A percentile compares a stretch with the other conserved stretches of the same genome.
Evolutionary conservation across 2,888 invertebrate species (phyloP).

Genomic region (Mechanitis mazaeus): DNA sequence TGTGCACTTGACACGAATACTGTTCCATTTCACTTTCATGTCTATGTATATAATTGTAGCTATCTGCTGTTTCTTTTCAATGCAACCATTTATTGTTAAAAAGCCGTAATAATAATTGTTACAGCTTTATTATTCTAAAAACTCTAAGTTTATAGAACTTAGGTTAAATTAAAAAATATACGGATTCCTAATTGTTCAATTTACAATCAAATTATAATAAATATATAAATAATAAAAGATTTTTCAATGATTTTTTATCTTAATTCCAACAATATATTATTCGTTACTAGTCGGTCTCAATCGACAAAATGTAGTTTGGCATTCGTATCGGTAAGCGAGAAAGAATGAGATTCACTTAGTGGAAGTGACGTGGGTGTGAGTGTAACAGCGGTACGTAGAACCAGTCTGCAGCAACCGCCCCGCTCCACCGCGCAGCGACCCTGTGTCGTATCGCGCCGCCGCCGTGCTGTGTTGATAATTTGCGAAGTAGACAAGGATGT

Average conservation of each 20-base stretch:
- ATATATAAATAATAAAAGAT: slow-evolving; percentile 23
- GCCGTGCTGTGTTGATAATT: slow-evolving; percentile 63
- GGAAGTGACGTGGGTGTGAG: slow-evolving; percentile 58
- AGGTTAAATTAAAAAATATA: too few species aligned
- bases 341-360: slow-evolving; percentile 49
- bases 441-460: slow-evolving; percentile 42
- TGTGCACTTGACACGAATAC: slow-evolving; percentile 75
- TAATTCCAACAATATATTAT: slow-evolving; percentile 41
- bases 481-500: slow-evolving; percentile 73
- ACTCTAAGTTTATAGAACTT: too few species aligned
- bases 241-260: slow-evolving; percentile 31
- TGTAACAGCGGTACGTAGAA: slow-evolving; percentile 54
- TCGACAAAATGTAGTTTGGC: slow-evolving; percentile 49
- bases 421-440: slow-evolving; percentile 37
- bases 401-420: slow-evolving; percentile 40
- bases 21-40: slow-evolving; percentile 75
- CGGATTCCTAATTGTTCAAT: too few species aligned
- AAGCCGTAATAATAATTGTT: slow-evolving; percentile 7
- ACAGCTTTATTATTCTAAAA: background rate
- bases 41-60: slow-evolving; percentile 42
- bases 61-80: slow-evolving; percentile 51
- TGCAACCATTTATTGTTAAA: slow-evolving; percentile 26
- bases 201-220: background rate
- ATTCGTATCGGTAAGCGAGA: slow-evolving; percentile 62
- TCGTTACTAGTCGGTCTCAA: slow-evolving; percentile 54